phyloP scores from a whole-genome alignment of 2,888 invertebrate species.

The Druceiella hillmani region DNA sequence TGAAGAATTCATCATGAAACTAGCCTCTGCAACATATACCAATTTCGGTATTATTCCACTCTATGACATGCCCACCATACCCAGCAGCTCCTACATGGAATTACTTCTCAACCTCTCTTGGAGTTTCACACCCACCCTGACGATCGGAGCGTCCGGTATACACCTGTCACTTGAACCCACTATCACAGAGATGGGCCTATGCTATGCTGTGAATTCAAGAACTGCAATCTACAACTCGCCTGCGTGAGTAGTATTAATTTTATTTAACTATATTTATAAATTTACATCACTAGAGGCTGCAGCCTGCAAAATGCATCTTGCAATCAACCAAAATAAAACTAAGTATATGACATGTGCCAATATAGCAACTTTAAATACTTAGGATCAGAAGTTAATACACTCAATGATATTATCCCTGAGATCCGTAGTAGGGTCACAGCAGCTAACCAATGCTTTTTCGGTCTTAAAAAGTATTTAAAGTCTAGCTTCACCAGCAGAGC shows the following conservation, averaged over 20 bases:
- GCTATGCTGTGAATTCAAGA: conserved; percentile 62
- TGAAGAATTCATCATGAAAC: conserved; percentile 48
- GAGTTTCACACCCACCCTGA: conserved; percentile 44
- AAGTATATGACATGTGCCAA: no score
- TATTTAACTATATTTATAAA: no score
- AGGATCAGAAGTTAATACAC: no score
- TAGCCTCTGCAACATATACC: conserved; percentile 55
- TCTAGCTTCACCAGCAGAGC: no score
- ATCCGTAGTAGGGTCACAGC: no score
- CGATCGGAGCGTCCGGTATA: conserved; percentile 51
- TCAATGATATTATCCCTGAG: no score
- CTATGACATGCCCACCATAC: conserved; percentile 47
- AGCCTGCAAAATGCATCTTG: no score
- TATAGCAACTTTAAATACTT: no score
- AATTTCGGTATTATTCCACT: conserved; percentile 53
- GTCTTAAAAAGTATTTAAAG: no score
- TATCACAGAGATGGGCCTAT: conserved; percentile 64
- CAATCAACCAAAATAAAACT: no score
- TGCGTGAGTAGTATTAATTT: conserved; percentile 45
- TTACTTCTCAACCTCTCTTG: conserved; percentile 49
- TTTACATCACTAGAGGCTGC: no score
- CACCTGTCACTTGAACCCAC: conserved; percentile 51
- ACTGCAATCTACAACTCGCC: conserved; percentile 56
- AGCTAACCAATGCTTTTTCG: no score
- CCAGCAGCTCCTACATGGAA: conserved; percentile 52